Evolutionary conservation across 2,888 invertebrate genomes (phyloP).

Genomic region (Perdita meconis): DNA sequence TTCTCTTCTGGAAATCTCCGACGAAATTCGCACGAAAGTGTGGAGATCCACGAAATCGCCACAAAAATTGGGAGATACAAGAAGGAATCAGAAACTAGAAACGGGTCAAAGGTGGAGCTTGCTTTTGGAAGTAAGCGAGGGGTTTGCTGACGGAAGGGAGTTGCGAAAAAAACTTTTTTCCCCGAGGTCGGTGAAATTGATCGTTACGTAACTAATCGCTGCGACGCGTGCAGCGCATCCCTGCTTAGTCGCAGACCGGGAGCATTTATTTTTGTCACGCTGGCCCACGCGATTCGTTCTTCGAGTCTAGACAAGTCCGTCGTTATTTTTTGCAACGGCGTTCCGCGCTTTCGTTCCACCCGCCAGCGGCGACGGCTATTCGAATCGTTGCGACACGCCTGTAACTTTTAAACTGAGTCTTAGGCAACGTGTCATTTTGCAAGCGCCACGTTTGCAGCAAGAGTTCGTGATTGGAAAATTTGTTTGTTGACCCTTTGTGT

Average conservation of each 20-base stretch:
- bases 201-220: conserved; percentile 41
- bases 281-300: conserved; percentile 35
- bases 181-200: conserved; percentile 11
- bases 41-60: too few species aligned
- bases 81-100: too few species aligned
- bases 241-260: conserved; percentile 23
- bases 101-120: too few species aligned
- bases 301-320: conserved; percentile 41
- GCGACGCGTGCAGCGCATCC: conserved; percentile 7
- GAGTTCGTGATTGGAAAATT: neutral
- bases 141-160: too few species aligned
- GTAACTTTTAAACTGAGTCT: neutral
- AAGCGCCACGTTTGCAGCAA: neutral
- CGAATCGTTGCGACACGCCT: conserved; percentile 18
- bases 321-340: conserved; percentile 47
- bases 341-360: conserved; percentile 32
- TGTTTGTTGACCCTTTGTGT: neutral
- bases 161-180: too few species aligned
- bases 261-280: conserved; percentile 55
- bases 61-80: too few species aligned
- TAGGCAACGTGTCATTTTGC: conserved; percentile 12
- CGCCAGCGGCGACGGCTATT: conserved; percentile 1
- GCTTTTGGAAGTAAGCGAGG: too few species aligned
- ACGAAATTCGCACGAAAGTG: too few species aligned
- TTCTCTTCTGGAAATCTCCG: too few species aligned